Base-by-base conservation (phyloP, 2,797 vertebrate genomes). In the Odontamblyopus rebecca region DNA sequence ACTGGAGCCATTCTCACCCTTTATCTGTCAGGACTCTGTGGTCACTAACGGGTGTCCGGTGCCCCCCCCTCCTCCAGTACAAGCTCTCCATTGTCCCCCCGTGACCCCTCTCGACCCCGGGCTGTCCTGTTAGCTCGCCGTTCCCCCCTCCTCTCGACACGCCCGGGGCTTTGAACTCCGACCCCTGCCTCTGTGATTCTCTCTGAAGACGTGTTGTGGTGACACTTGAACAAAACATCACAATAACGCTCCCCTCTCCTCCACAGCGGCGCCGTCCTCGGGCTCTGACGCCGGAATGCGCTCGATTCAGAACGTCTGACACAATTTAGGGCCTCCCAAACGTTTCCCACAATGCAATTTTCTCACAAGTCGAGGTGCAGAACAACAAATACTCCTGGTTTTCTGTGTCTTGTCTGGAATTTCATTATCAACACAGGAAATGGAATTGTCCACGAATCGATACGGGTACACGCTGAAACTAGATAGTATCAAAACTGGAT, bases 141-240 rank as follows among this genome's bases (percentile, higher is more conserved):
- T 23, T 23, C 89, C 90, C 88, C 71, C 77, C 64, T 81, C 69
- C 71, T 44, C 18, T 5, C 64, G 87, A 89, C 81, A 86, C 77
- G 82, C 68, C 83, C 68, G 89, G 73, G 75, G 74, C 18, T 88
- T 91, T 91, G 89, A 92, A 88, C 86, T 0, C 23, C 84, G 84
- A 91, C 90, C 87, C 70, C 69, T 44, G 54, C 77, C 85, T 69
- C 77, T 69, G 74, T 19, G 53, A 69, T 67, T 65, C 75, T 71
- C 78, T 76, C 84, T 69, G 32, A 82, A 82, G 86, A 86, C 88
- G 86, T 85, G 80, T 71, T 2, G 73, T 75, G 70, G n/a, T 69
- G 76, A 71, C 78, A 60, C 66, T 70, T 18, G 5, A 54, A 87
- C 84, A 91, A 89, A 91, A 81, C 77, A 29, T 41, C 73, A 60